Base-by-base conservation (phyloP, 2,113 vertebrate genomes). In the Phyllopteryx taeniolatus region DNA sequence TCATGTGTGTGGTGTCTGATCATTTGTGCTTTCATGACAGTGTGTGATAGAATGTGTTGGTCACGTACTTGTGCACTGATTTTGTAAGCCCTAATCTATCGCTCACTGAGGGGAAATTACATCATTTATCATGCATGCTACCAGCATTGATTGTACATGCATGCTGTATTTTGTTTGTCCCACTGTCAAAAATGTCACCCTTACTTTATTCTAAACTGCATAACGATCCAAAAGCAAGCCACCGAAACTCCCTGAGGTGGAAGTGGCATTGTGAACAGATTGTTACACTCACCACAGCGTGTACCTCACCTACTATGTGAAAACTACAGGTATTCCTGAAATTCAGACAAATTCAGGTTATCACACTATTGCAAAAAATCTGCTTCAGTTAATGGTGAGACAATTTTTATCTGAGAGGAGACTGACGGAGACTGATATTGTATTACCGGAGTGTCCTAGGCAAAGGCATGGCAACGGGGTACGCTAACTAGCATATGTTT, bases 21-120 rank as follows among this genome's bases (percentile, higher is more conserved):
- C 57, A 71, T 85, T 85, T 85, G 71, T 81, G 84, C 78, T 77
- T 67, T 75, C 82, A 46, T 73, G 80, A 71, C 72, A 76, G 75
- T 71, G 72, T 47, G 64, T 49, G 44, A 47, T 47, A 27, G 69
- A 72, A 65, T 54, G 71, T 54, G 69, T 72, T 69, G 78, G 42
- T 67, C 76, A 49, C 73, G 61, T 5, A 22, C 65, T 75, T 75
- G 61, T 22, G 67, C 35, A 51, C 47, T 66, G 71, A 70, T 81
- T 85, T 67, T 73, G 77, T 31, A 66, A 47, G 22, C 13, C 64
- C 44, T 47, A 49, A 27, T 66, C 61, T 42, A 63, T 42, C 14
- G 43, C 64, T 31, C 59, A 27, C 43, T 31, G 20, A 31, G 9
- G n/a, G 44, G 9, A 47, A 17, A 47, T 19, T 15, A 31, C 64